Percentiles rank a stretch among this genome's conserved stretches.
phyloP scores from a whole-genome alignment of 2,888 invertebrate species.

The Drosophila meridiana region DNA sequence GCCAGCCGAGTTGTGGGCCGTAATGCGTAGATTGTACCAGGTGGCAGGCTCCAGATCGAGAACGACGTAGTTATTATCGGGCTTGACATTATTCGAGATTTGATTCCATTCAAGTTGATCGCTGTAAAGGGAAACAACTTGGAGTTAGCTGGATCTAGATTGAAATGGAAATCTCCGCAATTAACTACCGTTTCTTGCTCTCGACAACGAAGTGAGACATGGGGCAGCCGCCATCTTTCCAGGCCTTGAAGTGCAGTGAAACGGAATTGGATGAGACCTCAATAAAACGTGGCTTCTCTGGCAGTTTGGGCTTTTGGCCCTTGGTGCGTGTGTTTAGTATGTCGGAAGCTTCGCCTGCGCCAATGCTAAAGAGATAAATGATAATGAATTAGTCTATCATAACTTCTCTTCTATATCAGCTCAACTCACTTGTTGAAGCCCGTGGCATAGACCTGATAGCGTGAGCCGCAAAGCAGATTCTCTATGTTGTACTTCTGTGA shows the following conservation, averaged over 20 bases:
- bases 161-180: fast-evolving
- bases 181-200: conserved; percentile 93
- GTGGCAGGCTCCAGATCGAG: conserved; percentile 96
- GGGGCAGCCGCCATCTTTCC: conserved; percentile 97
- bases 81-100: conserved; percentile 96
- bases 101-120: conserved; percentile 96
- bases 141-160: not conserved
- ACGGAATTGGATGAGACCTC: conserved; percentile 97
- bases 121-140: conserved; percentile 85
- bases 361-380: conserved; percentile 88
- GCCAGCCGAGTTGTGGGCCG: conserved; percentile 97
- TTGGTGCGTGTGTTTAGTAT: conserved; percentile 95
- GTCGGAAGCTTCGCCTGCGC: conserved; percentile 95
- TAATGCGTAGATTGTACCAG: conserved; percentile 96
- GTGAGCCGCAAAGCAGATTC: conserved; percentile 95
- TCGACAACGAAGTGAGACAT: conserved; percentile 98
- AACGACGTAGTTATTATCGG: conserved; percentile 95
- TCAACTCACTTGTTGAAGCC: conserved; percentile 93
- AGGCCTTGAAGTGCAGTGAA: conserved; percentile 95
- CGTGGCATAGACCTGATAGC: conserved; percentile 96
- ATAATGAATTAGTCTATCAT: fast-evolving
- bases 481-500: conserved; percentile 94
- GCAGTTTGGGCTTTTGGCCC: conserved; percentile 96
- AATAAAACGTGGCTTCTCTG: conserved; percentile 95
- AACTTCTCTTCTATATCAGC: fast-evolving